Evolutionary conservation across 2,113 vertebrate genomes (phyloP).

Genomic region (Echinops telfairi): DNA sequence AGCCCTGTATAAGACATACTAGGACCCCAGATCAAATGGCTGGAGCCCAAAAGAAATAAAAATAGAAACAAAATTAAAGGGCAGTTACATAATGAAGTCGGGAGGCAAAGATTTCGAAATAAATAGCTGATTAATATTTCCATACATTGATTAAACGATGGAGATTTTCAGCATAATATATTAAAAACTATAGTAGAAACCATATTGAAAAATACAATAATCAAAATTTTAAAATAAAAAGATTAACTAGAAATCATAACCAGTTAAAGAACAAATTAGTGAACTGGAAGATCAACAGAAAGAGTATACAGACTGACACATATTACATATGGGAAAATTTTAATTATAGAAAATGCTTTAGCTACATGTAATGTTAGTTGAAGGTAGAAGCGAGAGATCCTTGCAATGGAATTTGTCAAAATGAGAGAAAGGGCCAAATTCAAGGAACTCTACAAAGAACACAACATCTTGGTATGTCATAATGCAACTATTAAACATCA

Average conservation of each 20-base stretch:
- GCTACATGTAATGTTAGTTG: not conserved
- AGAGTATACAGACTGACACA: not conserved
- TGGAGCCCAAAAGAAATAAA: not conserved
- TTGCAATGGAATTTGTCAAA: not conserved
- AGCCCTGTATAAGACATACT: not conserved
- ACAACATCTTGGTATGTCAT: not conserved
- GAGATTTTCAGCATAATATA: not conserved
- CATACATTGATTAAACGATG: not conserved
- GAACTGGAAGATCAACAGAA: not conserved
- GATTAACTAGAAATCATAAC: not conserved
- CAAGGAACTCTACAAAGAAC: not conserved
- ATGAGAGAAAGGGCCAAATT: not conserved
- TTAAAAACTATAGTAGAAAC: not conserved
- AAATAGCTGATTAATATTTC: not conserved
- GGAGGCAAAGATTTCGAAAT: not conserved
- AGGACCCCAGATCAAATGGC: conserved; percentile 10
- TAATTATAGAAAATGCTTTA: not conserved
- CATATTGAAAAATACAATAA: not conserved
- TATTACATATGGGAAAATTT: not conserved
- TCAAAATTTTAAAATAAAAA: not conserved
- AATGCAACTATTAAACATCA: not conserved
- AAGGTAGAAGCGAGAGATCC: not conserved
- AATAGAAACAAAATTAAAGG: conserved; percentile 35
- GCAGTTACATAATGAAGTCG: not conserved
- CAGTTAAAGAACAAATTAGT: not conserved